A percentile compares a stretch with the other conserved stretches of the same genome.
Evolutionary conservation across 2,113 vertebrate species (phyloP).

Genomic region (Apaloderma vittatum): DNA sequence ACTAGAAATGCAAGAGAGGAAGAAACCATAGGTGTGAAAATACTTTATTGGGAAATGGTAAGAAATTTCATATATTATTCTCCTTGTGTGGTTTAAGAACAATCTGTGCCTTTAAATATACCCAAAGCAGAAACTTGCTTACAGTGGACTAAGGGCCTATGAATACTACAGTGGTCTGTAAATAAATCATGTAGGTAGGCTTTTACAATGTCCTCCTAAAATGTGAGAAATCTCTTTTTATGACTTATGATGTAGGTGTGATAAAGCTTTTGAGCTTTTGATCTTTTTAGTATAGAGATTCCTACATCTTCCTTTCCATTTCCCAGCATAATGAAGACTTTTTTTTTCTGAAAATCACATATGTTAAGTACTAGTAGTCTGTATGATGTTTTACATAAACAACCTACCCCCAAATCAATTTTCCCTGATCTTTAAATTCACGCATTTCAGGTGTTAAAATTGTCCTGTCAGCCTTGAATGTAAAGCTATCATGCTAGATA

Average conservation of each 20-base stretch:
- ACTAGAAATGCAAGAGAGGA: neutral
- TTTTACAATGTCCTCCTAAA: neutral
- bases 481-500: slow-evolving; percentile 67
- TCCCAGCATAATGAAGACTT: neutral
- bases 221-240: neutral
- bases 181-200: neutral
- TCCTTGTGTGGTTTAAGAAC: neutral
- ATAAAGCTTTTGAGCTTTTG: neutral
- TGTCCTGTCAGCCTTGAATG: slow-evolving; percentile 66
- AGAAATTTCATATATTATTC: accelerated
- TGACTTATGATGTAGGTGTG: neutral
- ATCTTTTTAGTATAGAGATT: neutral
- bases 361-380: slow-evolving; percentile 61
- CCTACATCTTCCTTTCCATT: neutral
- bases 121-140: neutral
- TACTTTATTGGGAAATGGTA: neutral
- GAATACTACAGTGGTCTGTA: neutral
- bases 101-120: neutral
- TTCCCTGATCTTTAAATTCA: slow-evolving; percentile 51
- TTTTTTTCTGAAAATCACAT: slow-evolving; percentile 25
- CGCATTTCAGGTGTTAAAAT: slow-evolving; percentile 66
- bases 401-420: slow-evolving; percentile 30
- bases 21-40: neutral
- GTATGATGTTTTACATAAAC: slow-evolving; percentile 55
- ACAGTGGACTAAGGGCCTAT: neutral